Percentiles rank a stretch among this genome's conserved stretches.
phyloP scores from a whole-genome alignment of 2,888 invertebrate genomes.

The Cephus sareptanus region DNA sequence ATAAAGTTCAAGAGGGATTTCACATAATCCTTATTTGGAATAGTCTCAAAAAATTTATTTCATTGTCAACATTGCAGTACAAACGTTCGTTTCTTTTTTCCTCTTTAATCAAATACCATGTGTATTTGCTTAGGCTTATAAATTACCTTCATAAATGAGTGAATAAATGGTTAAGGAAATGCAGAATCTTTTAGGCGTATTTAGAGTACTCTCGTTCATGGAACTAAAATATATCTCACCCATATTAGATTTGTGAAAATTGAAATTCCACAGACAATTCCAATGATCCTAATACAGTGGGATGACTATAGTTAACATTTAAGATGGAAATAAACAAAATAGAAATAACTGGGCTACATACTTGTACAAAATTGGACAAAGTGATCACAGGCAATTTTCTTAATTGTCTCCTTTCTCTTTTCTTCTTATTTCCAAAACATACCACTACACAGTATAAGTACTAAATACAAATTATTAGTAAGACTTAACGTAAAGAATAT shows the following conservation, averaged over 20 bases:
- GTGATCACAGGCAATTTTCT: background rate
- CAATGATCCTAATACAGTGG: background rate
- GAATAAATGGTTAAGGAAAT: background rate
- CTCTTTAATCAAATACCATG: constrained; percentile 50
- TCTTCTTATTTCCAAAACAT: background rate
- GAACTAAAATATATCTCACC: background rate
- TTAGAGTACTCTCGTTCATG: background rate
- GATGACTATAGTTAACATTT: background rate
- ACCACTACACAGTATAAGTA: background rate
- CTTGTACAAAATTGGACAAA: background rate
- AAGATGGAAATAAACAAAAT: background rate
- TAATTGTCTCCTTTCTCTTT: background rate
- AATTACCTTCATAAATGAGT: constrained; percentile 28
- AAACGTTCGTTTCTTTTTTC: constrained; percentile 36
- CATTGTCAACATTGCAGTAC: constrained; percentile 57
- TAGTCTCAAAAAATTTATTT: constrained; percentile 46
- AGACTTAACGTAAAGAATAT: background rate
- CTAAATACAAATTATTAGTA: background rate
- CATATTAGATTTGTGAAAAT: background rate
- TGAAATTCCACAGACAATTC: background rate
- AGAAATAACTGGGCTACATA: background rate
- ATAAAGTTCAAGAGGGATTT: background rate
- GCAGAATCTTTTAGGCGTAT: background rate
- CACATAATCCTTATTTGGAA: background rate
- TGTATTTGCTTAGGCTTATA: constrained; percentile 43